Conservation (phyloP, 2,888 invertebrate genomes). For the Agelastica alni region DNA sequence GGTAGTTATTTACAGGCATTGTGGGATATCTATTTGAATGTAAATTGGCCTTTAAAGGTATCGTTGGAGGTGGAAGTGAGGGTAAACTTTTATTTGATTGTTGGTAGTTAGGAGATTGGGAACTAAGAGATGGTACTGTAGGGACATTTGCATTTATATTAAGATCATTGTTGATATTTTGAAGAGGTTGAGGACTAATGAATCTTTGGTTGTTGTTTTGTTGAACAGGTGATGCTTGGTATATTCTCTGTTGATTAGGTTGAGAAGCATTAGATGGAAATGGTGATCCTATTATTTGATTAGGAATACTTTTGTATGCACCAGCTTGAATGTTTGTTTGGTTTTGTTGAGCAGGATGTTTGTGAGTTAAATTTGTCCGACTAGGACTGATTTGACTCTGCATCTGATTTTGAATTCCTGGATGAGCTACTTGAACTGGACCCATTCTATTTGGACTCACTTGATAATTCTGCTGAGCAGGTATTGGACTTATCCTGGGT, state of each 20-base stretch:
- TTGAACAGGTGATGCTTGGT: conserved; percentile 8
- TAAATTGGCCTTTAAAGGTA: conserved; percentile 17
- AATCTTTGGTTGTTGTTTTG: conserved; percentile 20
- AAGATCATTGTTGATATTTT: conserved; percentile 9
- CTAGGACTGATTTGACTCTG: conserved; percentile 8
- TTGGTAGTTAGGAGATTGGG: neutral
- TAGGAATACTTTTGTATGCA: conserved; percentile 5
- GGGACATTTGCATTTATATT: conserved; percentile 8
- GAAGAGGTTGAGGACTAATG: neutral
- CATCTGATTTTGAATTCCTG: neutral
- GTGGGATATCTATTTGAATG: conserved; percentile 32
- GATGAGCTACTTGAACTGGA: neutral
- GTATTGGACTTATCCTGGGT: conserved; percentile 10
- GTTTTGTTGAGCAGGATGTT: neutral
- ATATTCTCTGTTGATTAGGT: conserved; percentile 6
- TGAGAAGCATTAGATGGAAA: neutral
- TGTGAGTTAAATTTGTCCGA: conserved; percentile 7
- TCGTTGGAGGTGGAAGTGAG: neutral
- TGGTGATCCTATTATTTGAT: neutral
- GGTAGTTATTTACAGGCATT: conserved; percentile 10
- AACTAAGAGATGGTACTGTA: neutral
- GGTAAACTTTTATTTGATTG: conserved; percentile 3
- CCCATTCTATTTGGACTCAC: conserved; percentile 10
- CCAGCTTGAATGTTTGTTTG: conserved; percentile 7
- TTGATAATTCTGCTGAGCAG: conserved; percentile 14